Evolutionary conservation across 2,888 invertebrate genomes (phyloP).

Genomic region (Diarsia mendica): DNA sequence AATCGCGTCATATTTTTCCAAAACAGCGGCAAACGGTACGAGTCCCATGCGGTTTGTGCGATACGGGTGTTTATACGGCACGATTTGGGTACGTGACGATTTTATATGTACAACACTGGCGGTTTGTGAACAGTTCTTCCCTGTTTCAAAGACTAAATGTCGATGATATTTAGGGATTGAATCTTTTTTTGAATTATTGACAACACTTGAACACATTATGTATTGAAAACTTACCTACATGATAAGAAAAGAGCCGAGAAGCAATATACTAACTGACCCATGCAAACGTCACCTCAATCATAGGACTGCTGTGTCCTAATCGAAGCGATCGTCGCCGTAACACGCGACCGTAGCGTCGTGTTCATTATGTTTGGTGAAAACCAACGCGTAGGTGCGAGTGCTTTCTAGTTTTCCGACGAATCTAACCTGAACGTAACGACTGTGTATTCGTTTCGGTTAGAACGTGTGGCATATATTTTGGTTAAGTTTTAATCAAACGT

Average conservation of each 20-base stretch:
- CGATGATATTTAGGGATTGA: neutral
- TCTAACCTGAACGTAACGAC: neutral
- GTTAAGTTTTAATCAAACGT: neutral
- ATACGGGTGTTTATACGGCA: slow-evolving; percentile 52
- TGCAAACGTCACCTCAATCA: neutral
- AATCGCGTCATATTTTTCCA: slow-evolving; percentile 79
- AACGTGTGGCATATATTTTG: neutral
- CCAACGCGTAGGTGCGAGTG: neutral
- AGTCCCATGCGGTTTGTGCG: slow-evolving; percentile 70
- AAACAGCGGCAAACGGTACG: slow-evolving; percentile 71
- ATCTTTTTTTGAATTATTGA: neutral
- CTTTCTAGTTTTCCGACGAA: neutral
- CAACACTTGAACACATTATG: no score
- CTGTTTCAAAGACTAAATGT: neutral
- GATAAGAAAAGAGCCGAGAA: neutral
- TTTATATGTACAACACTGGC: neutral
- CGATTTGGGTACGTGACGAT: slow-evolving; percentile 59
- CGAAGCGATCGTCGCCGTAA: no score
- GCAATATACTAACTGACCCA: neutral
- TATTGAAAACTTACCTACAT: neutral
- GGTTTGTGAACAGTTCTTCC: neutral
- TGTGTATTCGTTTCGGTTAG: neutral
- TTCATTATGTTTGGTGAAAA: neutral
- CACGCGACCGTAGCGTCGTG: no score
- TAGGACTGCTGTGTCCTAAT: neutral